Evolutionary conservation across 2,797 vertebrate genomes (phyloP), one percentile per base, ranked within the genome.

Genomic region (Xiphophorus birchmanni): DNA sequence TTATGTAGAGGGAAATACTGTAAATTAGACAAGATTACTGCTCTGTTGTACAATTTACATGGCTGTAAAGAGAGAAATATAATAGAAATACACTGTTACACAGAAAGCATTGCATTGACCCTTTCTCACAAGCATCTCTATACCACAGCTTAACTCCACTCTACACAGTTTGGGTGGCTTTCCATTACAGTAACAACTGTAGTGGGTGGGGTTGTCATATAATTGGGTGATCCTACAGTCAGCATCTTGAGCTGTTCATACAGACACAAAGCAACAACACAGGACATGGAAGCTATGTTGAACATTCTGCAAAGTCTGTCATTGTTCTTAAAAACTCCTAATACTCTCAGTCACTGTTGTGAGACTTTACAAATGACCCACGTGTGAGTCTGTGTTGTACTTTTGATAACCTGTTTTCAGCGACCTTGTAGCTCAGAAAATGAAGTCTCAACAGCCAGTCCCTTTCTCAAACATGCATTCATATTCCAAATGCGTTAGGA

Each of bases 1-100:
- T 63, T 76, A 56, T 79, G 80, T 80, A 21, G 18, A 35, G 80
- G 72, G 82, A 77, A 81, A n/a, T 58, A 60, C 81, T 17, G 40
- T 23, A 79, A 83, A 85, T 48, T 52, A 32, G n/a, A n/a, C 40
- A 37, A 50, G 77, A 83, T 81, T 77, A 35, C 80, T 23, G 0
- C 21, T 56, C 42, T 52, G 23, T 32, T 65, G 35, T 65, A n/a
- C n/a, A 29, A 23, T 78, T 58, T 73, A 4, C 15, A 29, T 73
- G 3, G n/a, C 5, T 29, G 15, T 47, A 29, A 47, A 15, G 13
- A 45, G 69, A 29, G 44, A 47, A 29, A 47, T 47, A 60, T 29
- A 29, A 12, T 60, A n/a, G 11, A 60, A 32, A 15, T 29, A 60
- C 11, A 15, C 29, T 35, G 58, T 32, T 15, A 29, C 9, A 58